These are phyloP conservation scores for Hydrozoanthus tunicans DNA, from an alignment of 64 coral and sea anemone species.

Conservation along the genomic window DNA sequence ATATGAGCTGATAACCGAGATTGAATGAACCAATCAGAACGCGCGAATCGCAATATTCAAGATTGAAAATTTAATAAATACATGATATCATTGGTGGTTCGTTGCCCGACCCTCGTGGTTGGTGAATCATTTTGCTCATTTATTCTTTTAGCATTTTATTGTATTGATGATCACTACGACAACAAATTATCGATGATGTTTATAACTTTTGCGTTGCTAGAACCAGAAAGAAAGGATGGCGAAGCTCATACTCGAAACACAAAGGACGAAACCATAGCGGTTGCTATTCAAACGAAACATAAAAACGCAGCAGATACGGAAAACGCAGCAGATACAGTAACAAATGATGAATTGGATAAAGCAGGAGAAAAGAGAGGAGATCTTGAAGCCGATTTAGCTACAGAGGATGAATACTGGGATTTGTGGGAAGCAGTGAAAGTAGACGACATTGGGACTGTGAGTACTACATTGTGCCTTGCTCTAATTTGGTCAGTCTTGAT, in stretches of 20 bases:
- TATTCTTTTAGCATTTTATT: too few species aligned
- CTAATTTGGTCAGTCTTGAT: too few species aligned
- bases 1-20: too few species aligned
- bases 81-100: too few species aligned
- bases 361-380: conserved; percentile 10
- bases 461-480: background rate
- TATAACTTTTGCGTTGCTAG: background rate
- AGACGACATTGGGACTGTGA: conserved; percentile 76
- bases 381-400: conserved; percentile 68
- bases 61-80: too few species aligned
- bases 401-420: conserved; percentile 91
- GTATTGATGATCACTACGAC: too few species aligned
- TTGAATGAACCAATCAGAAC: too few species aligned
- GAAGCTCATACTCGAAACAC: background rate
- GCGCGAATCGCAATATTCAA: too few species aligned
- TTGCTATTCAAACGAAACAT: background rate
- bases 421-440: conserved; percentile 94
- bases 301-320: background rate
- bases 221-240: background rate
- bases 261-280: background rate
- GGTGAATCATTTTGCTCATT: too few species aligned
- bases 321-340: background rate
- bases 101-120: too few species aligned
- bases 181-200: background rate
- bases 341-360: background rate